Conservation (phyloP, 2,113 vertebrate species). For the Neolamprologus caudopunctatus region DNA sequence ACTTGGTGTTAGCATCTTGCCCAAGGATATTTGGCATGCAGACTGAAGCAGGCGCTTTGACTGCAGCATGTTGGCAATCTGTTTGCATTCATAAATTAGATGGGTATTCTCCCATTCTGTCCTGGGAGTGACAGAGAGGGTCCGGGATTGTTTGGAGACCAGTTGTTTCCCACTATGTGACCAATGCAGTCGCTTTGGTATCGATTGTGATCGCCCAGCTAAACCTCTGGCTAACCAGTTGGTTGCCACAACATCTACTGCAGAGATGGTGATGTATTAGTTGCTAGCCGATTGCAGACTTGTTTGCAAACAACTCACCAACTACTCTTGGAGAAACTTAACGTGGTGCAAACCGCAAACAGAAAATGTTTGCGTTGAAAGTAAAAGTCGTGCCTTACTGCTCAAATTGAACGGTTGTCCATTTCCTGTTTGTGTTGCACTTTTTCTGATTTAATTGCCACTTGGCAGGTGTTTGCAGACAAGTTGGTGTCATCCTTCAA, state of each 20-base stretch:
- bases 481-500: background rate
- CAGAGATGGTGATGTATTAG: background rate
- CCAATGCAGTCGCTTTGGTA: background rate
- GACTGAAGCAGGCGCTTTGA: background rate
- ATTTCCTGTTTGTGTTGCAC: background rate
- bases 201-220: background rate
- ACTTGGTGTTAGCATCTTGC: background rate
- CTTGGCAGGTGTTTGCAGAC: background rate
- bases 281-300: background rate
- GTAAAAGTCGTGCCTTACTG: accelerated
- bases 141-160: background rate
- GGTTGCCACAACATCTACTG: background rate
- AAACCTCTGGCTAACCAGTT: background rate
- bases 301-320: background rate
- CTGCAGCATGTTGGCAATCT: background rate
- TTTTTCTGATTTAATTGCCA: background rate
- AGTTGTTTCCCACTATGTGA: background rate
- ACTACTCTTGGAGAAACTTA: background rate
- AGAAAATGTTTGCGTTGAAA: background rate
- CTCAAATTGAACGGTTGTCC: background rate
- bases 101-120: background rate
- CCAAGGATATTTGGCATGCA: background rate
- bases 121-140: background rate
- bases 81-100: background rate
- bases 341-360: background rate